These are phyloP conservation scores for Numenius arquata DNA, from an alignment of 2,113 vertebrate genomes.

Conservation along the genomic window DNA sequence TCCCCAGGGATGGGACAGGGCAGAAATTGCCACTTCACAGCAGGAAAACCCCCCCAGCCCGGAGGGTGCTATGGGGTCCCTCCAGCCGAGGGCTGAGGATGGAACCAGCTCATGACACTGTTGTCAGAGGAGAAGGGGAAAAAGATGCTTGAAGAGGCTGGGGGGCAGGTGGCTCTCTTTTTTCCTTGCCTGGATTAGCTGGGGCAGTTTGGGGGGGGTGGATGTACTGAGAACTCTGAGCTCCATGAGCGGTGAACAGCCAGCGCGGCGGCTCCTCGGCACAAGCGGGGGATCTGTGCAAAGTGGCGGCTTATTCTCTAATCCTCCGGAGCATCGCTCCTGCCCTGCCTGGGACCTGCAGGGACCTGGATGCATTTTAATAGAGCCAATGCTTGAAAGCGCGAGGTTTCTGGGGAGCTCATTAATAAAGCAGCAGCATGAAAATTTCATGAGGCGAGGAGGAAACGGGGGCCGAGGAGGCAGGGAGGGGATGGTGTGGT, in stretches of 20 bases:
- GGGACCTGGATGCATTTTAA: constrained; percentile 40
- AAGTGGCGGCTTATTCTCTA: background rate
- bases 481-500: rapidly evolving
- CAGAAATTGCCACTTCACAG: background rate
- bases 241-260: rapidly evolving
- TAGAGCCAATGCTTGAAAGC: background rate
- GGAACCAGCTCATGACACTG: background rate
- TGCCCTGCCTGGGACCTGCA: background rate
- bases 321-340: background rate
- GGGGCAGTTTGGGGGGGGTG: background rate
- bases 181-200: background rate
- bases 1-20: background rate
- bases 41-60: background rate
- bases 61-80: no score
- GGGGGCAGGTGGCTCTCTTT: rapidly evolving
- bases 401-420: constrained; percentile 32
- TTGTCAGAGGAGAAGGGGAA: background rate
- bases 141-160: background rate
- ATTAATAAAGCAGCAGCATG: constrained; percentile 38
- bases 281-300: rapidly evolving
- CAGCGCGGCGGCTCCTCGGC: rapidly evolving
- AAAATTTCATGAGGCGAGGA: constrained; percentile 1
- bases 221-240: rapidly evolving
- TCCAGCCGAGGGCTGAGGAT: background rate
- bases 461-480: background rate